These are phyloP conservation scores for Falcunculus frontatus DNA, from an alignment of 2,113 vertebrate species.

Conservation along the genomic window DNA sequence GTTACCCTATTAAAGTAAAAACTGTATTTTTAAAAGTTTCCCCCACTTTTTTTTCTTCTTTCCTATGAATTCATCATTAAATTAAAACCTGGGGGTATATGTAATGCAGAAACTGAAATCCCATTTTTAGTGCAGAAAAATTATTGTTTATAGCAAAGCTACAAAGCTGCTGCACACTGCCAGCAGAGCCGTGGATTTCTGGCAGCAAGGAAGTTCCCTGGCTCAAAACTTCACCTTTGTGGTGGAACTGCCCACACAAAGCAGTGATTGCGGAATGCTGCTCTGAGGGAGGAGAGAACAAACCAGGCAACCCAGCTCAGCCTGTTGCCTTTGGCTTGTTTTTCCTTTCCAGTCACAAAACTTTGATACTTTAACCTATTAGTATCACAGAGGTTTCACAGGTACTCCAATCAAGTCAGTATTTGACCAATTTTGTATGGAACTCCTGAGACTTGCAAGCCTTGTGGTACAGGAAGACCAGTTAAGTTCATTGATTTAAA, in stretches of 20 bases:
- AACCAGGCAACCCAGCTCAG: not conserved
- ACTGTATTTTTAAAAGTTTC: not conserved
- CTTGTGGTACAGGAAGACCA: not conserved
- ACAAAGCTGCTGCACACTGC: not conserved
- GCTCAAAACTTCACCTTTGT: not conserved
- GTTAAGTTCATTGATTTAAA: not conserved
- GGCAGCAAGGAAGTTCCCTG: not conserved
- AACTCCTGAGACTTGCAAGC: not conserved
- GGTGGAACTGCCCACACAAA: not conserved
- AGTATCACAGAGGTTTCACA: not conserved
- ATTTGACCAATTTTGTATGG: not conserved
- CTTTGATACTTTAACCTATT: not conserved
- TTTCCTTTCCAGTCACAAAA: not conserved
- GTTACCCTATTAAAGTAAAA: not conserved
- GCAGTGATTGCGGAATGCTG: rapidly evolving
- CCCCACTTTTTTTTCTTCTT: not conserved
- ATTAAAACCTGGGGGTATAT: not conserved
- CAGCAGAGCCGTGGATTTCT: not conserved
- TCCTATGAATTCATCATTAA: not conserved
- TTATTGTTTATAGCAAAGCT: not conserved
- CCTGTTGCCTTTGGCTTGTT: not conserved
- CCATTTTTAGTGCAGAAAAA: not conserved
- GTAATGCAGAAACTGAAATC: not conserved
- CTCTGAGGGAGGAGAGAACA: not conserved
- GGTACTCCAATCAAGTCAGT: not conserved